These are phyloP conservation scores for Macrosiphum euphorbiae DNA, from an alignment of 2,888 invertebrate species.

Conservation along the genomic window DNA sequence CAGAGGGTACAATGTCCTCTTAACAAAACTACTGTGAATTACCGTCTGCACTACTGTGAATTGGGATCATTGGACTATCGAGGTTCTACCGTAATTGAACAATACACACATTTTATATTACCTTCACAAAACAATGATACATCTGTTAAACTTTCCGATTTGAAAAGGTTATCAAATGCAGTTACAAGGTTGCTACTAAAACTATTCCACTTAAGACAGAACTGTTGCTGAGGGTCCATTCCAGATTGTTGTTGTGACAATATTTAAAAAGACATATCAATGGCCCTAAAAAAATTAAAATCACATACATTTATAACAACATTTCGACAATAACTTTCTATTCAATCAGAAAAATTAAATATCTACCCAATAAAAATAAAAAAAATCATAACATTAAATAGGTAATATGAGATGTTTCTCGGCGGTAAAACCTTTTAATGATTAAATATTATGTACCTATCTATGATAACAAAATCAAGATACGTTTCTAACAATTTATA, in stretches of 20 bases:
- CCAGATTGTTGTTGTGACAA: constrained; percentile 71
- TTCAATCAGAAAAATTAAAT: neutral
- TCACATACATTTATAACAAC: neutral
- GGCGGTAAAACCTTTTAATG: neutral
- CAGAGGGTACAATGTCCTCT: neutral
- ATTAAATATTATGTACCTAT: neutral
- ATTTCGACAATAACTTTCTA: neutral
- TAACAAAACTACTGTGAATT: neutral
- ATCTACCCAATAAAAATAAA: too few relatives aligned
- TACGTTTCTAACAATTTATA: neutral
- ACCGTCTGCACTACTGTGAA: neutral
- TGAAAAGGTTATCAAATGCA: constrained; percentile 92
- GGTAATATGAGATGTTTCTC: neutral
- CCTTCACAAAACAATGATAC: constrained; percentile 95
- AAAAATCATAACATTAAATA: neutral
- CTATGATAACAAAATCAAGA: neutral
- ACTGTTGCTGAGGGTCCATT: constrained; percentile 93
- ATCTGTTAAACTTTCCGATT: constrained; percentile 92
- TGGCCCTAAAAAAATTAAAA: constrained; percentile 62
- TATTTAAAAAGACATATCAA: constrained; percentile 66
- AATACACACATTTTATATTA: constrained; percentile 69
- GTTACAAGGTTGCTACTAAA: constrained; percentile 93
- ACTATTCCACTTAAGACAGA: constrained; percentile 96
- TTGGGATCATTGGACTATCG: neutral
- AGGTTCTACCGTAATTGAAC: neutral